Evolutionary conservation across 2,888 invertebrate species (phyloP).

Genomic region (Drosophila peninsularis): DNA sequence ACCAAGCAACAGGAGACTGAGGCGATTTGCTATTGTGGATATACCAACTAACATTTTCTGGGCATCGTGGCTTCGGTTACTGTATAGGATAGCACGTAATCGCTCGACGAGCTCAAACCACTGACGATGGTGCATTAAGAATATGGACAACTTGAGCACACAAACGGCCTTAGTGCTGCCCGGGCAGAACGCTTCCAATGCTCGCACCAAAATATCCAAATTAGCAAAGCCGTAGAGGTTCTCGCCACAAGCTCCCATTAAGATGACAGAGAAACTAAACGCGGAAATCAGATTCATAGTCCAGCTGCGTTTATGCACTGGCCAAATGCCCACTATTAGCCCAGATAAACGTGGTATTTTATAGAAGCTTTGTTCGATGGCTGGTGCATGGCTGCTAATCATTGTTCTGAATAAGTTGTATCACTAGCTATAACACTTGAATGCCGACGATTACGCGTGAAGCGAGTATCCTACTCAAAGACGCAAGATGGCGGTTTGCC

Average conservation of each 20-base stretch:
- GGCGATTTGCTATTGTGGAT: slow-evolving; percentile 60
- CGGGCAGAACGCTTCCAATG: slow-evolving; percentile 83
- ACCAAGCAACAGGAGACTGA: slow-evolving; percentile 67
- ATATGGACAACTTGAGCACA: slow-evolving; percentile 78
- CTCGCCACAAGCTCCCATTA: slow-evolving; percentile 77
- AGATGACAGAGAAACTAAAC: slow-evolving; percentile 69
- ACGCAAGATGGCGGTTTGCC: slow-evolving; percentile 2
- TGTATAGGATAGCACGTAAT: slow-evolving; percentile 63
- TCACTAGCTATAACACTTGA: slow-evolving; percentile 2
- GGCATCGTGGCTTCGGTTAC: slow-evolving; percentile 32
- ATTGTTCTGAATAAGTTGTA: slow-evolving; percentile 13
- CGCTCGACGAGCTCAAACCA: slow-evolving; percentile 65
- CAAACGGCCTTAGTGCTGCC: slow-evolving; percentile 78
- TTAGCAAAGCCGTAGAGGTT: slow-evolving; percentile 74
- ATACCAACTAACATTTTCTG: slow-evolving; percentile 61
- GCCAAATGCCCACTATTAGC: slow-evolving; percentile 81
- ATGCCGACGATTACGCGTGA: slow-evolving; percentile 12
- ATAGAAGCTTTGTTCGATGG: slow-evolving; percentile 73
- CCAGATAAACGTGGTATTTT: slow-evolving; percentile 73
- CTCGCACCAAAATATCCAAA: slow-evolving; percentile 68
- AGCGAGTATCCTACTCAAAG: slow-evolving; percentile 36
- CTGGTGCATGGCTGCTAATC: slow-evolving; percentile 28
- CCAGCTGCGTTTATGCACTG: slow-evolving; percentile 55
- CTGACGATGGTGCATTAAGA: slow-evolving; percentile 68
- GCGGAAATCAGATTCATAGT: slow-evolving; percentile 56